These are phyloP conservation scores for Psylliodes chrysocephalus DNA, from an alignment of 2,888 invertebrate species.

Conservation along the genomic window DNA sequence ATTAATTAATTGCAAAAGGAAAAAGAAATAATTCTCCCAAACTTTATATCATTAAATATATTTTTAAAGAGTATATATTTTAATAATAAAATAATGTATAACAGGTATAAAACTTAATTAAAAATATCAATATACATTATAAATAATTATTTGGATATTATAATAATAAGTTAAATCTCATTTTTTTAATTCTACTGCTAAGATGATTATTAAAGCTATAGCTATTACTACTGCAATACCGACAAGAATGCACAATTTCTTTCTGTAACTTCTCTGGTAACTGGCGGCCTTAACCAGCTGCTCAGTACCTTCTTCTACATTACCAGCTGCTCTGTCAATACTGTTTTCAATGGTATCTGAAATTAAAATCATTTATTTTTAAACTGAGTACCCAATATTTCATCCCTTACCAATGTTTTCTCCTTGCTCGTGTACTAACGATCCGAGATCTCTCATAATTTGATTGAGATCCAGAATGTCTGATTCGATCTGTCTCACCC, in stretches of 20 bases:
- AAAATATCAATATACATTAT: no score
- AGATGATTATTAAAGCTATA: slow-evolving; percentile 75
- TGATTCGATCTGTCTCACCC: slow-evolving; percentile 82
- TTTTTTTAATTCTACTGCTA: slow-evolving; percentile 55
- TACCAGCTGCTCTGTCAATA: slow-evolving; percentile 78
- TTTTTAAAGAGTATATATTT: no score
- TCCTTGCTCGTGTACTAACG: slow-evolving; percentile 77
- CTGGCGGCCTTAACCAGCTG: slow-evolving; percentile 84
- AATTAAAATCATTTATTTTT: no score
- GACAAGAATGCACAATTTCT: slow-evolving; percentile 78
- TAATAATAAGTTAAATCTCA: neutral
- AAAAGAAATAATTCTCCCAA: no score
- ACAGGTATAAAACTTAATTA: no score
- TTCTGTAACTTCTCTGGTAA: slow-evolving; percentile 80
- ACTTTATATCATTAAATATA: no score
- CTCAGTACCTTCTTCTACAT: slow-evolving; percentile 82
- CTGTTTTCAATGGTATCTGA: slow-evolving; percentile 85
- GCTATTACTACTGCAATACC: slow-evolving; percentile 74
- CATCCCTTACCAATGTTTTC: slow-evolving; percentile 77
- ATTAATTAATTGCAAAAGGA: no score
- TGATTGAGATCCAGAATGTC: slow-evolving; percentile 85
- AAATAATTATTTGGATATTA: no score
- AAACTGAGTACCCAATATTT: no score
- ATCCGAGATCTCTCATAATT: slow-evolving; percentile 81
- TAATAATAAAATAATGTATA: no score